Conservation (phyloP, 2,888 invertebrate species). For the Stenichneumon culpator region DNA sequence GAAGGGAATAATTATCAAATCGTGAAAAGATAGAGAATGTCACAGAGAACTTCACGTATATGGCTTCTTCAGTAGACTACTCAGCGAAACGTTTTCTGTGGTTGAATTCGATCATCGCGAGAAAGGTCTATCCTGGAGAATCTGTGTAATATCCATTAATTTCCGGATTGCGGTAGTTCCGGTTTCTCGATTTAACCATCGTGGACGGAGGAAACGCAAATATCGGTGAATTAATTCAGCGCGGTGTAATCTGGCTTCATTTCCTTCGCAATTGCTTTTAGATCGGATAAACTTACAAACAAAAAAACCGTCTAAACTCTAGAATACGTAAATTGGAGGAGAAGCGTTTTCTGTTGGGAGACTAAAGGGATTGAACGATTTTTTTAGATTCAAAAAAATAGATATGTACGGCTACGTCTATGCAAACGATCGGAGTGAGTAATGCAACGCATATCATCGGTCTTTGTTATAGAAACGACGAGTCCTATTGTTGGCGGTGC, state of each 20-base stretch:
- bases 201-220: slow-evolving; percentile 45
- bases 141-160: slow-evolving; percentile 54
- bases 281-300: neutral
- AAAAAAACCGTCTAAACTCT: neutral
- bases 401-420: neutral
- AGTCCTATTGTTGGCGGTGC: slow-evolving; percentile 83
- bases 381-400: neutral
- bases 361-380: neutral
- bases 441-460: slow-evolving; percentile 4
- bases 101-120: slow-evolving; percentile 42
- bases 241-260: slow-evolving; percentile 34
- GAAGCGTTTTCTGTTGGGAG: neutral
- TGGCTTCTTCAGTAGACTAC: neutral
- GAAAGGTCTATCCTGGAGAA: neutral
- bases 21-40: no score
- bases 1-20: no score
- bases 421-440: neutral
- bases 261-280: slow-evolving; percentile 1
- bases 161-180: slow-evolving; percentile 53
- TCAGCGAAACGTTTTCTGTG: slow-evolving; percentile 18
- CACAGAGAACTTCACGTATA: neutral
- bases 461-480: slow-evolving; percentile 83
- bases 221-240: slow-evolving; percentile 53
- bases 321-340: neutral
- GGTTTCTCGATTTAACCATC: slow-evolving; percentile 40